A percentile compares a stretch with the other conserved stretches of the same genome.
Evolutionary conservation across 1,140 invertebrate species (phyloP).

Genomic region (Pissodes strobi): DNA sequence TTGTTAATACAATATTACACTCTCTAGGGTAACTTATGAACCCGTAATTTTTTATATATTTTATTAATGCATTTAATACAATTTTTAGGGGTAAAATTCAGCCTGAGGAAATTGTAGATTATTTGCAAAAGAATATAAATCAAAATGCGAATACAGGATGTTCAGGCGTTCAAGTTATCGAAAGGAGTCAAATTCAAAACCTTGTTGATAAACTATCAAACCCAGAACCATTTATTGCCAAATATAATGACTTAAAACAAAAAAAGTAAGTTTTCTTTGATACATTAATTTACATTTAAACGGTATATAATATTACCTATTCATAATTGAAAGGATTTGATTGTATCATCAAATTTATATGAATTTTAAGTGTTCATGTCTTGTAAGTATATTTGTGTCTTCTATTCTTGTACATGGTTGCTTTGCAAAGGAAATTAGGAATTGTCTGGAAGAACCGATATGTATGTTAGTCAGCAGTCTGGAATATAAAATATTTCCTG

Average conservation of each 20-base stretch:
- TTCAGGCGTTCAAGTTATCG: conserved; percentile 51
- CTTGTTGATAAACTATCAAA: conserved; percentile 56
- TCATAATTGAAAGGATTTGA: too few species aligned
- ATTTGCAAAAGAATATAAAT: conserved; percentile 56
- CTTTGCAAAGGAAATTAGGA: too few species aligned
- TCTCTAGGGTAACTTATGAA: conserved; percentile 54
- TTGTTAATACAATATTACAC: conserved; percentile 58
- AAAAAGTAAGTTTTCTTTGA: conserved; percentile 60
- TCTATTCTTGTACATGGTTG: too few species aligned
- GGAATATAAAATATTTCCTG: too few species aligned
- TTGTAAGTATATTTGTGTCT: too few species aligned
- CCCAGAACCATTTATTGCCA: conserved; percentile 57
- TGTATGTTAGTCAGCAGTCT: too few species aligned
- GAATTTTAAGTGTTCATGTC: too few species aligned
- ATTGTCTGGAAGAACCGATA: too few species aligned
- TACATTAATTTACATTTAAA: background rate
- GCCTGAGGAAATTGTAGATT: conserved; percentile 60
- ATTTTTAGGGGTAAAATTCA: conserved; percentile 55
- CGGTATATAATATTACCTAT: too few species aligned
- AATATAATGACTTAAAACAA: conserved; percentile 60
- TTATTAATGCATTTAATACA: background rate
- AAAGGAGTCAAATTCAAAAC: conserved; percentile 55
- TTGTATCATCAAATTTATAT: too few species aligned
- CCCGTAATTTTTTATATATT: background rate
- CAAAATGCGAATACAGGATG: conserved; percentile 36